These are phyloP conservation scores for Drosophila eugracilis DNA, from an alignment of 1,140 invertebrate species.

Conservation along the genomic window DNA sequence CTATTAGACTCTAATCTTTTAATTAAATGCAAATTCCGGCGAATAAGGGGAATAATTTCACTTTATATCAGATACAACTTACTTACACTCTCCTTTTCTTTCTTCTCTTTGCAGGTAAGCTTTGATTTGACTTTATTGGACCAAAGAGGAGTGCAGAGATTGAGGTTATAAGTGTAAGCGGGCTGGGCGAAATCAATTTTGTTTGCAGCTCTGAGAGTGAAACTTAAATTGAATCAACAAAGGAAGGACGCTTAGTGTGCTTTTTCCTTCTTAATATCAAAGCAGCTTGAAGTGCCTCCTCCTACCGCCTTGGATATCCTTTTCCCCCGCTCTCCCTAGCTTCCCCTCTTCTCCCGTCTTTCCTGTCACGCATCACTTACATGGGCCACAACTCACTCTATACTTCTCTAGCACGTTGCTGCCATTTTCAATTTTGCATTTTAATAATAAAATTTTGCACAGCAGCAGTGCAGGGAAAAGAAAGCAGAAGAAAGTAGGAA, in stretches of 20 bases:
- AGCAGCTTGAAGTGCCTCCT: constrained; percentile 53
- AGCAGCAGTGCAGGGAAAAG: constrained; percentile 47
- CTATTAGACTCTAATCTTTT: constrained; percentile 62
- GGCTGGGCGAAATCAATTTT: constrained; percentile 63
- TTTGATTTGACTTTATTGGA: constrained; percentile 41
- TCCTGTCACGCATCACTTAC: constrained; percentile 73
- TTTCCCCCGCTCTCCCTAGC: background rate
- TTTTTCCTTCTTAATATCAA: constrained; percentile 61
- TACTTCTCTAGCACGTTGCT: constrained; percentile 58
- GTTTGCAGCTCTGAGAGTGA: constrained; percentile 51
- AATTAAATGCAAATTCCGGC: constrained; percentile 66
- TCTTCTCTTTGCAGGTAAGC: constrained; percentile 68
- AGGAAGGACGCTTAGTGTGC: constrained; percentile 47
- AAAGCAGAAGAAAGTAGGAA: constrained; percentile 19
- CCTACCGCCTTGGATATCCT: background rate
- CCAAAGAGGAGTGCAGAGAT: constrained; percentile 5
- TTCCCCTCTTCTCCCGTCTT: constrained; percentile 9
- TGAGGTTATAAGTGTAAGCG: constrained; percentile 41
- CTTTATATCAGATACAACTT: constrained; percentile 36
- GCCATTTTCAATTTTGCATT: constrained; percentile 82
- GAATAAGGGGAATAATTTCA: constrained; percentile 10
- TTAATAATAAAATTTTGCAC: constrained; percentile 82
- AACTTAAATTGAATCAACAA: constrained; percentile 76
- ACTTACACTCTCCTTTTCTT: constrained; percentile 31
- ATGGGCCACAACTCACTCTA: constrained; percentile 47